Conservation (phyloP, 2,888 invertebrate genomes). For the Drosophila demipolita region DNA sequence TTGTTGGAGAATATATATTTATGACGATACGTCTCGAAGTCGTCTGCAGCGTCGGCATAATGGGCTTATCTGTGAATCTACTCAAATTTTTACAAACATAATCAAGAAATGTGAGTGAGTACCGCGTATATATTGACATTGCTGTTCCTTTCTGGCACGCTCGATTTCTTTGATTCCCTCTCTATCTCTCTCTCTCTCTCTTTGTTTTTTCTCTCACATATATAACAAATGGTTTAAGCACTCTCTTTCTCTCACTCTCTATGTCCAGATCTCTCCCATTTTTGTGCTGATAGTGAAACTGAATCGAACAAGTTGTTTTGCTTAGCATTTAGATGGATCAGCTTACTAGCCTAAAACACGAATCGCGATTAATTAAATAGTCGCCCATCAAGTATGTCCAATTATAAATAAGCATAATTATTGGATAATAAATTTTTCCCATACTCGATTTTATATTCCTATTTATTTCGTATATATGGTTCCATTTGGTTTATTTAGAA, state of each 20-base stretch:
- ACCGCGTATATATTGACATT: slow-evolving; percentile 46
- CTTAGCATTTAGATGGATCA: slow-evolving; percentile 41
- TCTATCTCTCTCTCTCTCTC: background rate
- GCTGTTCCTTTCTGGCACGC: slow-evolving; percentile 23
- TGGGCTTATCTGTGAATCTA: slow-evolving; percentile 61
- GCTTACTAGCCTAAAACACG: slow-evolving; percentile 48
- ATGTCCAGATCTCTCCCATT: slow-evolving; percentile 8
- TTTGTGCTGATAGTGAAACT: slow-evolving; percentile 53
- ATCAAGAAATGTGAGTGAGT: slow-evolving; percentile 9
- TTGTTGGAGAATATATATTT: slow-evolving; percentile 63
- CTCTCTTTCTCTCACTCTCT: background rate
- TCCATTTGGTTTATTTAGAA: background rate
- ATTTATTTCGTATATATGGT: background rate
- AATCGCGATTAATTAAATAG: slow-evolving; percentile 33
- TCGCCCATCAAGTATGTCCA: slow-evolving; percentile 23
- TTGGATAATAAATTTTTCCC: slow-evolving; percentile 3
- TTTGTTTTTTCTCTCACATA: background rate
- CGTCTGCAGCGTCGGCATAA: slow-evolving; percentile 41
- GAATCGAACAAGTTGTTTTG: slow-evolving; percentile 45
- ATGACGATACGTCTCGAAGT: slow-evolving; percentile 69
- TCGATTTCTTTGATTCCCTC: slow-evolving; percentile 12
- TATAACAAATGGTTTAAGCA: background rate
- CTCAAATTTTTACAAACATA: slow-evolving; percentile 25
- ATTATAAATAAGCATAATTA: slow-evolving; percentile 7
- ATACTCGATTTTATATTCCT: no score